These are phyloP conservation scores for Melinaea menophilus DNA, from an alignment of 2,888 invertebrate species.

Conservation along the genomic window DNA sequence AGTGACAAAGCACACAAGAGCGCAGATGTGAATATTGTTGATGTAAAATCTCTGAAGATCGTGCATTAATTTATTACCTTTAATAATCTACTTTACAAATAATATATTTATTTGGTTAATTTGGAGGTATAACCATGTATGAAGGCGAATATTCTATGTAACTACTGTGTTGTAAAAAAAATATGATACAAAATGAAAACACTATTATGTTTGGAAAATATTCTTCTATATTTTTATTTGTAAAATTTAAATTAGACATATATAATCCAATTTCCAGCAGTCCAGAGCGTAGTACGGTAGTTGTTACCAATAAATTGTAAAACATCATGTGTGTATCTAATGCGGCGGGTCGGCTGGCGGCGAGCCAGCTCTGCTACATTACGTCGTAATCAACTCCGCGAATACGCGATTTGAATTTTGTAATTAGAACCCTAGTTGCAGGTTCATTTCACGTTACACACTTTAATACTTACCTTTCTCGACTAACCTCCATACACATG, in stretches of 20 bases:
- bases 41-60: no score
- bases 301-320: conserved; percentile 5
- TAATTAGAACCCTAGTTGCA: conserved; percentile 28
- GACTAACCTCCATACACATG: background rate
- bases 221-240: no score
- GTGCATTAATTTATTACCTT: no score
- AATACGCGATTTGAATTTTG: conserved; percentile 33
- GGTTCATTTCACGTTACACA: conserved; percentile 7
- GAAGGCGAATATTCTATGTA: no score
- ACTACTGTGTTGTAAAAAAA: no score
- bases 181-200: no score
- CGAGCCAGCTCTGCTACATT: conserved; percentile 29
- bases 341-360: conserved; percentile 30
- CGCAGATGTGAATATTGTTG: no score
- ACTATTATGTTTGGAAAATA: no score
- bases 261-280: background rate
- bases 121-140: no score
- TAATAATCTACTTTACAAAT: no score
- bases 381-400: conserved; percentile 31
- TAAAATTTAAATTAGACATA: background rate
- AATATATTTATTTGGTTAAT: no score
- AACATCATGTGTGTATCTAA: conserved; percentile 19
- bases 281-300: background rate
- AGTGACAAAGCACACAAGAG: no score
- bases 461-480: background rate